Percentiles rank a stretch among this genome's conserved stretches.
phyloP scores from a whole-genome alignment of 30 jellyfish, hydroid and myxozoan genomes.

The Mastigias papua region DNA sequence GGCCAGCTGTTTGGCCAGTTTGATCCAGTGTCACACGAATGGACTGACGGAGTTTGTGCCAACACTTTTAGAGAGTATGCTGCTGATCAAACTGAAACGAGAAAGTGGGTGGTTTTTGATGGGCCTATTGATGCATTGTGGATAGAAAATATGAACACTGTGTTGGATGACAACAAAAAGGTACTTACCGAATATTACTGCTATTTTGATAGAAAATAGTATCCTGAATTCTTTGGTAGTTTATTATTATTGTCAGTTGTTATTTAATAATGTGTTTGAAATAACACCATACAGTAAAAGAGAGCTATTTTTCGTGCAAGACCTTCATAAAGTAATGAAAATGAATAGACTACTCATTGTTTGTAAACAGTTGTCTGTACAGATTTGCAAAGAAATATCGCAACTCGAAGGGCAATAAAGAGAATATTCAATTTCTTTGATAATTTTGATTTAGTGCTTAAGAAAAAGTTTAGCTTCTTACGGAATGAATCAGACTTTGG shows the following conservation, averaged over 20 bases:
- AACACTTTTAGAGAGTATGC: conserved; percentile 99
- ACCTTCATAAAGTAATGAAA: too few relatives aligned
- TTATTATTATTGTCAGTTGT: neutral
- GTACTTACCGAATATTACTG: conserved; percentile 7
- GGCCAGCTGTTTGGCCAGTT: conserved; percentile 98
- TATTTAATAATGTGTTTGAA: neutral
- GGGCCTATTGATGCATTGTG: conserved; percentile 99
- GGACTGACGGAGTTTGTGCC: conserved; percentile 99
- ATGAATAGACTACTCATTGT: too few relatives aligned
- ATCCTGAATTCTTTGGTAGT: neutral
- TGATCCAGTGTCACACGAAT: conserved; percentile 98
- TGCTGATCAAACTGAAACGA: conserved; percentile 95
- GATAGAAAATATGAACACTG: conserved; percentile 99
- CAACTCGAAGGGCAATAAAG: too few relatives aligned
- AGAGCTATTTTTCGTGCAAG: too few relatives aligned
- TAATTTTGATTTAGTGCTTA: too few relatives aligned
- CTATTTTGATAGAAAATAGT: neutral
- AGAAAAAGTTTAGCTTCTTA: too few relatives aligned
- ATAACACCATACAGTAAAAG: too few relatives aligned
- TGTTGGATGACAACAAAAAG: conserved; percentile 96
- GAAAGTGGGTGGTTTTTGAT: conserved; percentile 98
- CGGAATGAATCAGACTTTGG: too few relatives aligned
- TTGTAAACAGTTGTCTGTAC: too few relatives aligned
- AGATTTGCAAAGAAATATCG: too few relatives aligned
- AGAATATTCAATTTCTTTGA: too few relatives aligned